Evolutionary conservation across 2,113 vertebrate species (phyloP).

Genomic region (Scolopax mira): DNA sequence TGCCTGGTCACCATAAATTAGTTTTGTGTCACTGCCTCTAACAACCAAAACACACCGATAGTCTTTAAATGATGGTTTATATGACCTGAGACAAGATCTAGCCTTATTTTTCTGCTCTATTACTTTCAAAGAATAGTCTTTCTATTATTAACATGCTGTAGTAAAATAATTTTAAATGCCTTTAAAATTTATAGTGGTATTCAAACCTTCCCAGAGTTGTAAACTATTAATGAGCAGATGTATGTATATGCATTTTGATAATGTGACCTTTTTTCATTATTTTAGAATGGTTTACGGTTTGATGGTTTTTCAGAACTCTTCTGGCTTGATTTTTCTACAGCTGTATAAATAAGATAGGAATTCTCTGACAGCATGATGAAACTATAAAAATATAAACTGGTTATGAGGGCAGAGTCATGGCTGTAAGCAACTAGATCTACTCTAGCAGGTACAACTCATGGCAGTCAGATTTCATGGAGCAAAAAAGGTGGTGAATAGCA

Average conservation of each 20-base stretch:
- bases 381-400: not conserved
- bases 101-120: constrained; percentile 37
- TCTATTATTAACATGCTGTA: not conserved
- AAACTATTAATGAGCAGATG: not conserved
- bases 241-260: not conserved
- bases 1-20: constrained; percentile 39
- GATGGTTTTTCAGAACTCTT: not conserved
- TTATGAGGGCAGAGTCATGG: not conserved
- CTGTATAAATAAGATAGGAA: constrained; percentile 14
- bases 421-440: not conserved
- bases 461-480: not conserved
- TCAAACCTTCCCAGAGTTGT: not conserved
- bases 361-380: not conserved
- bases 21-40: constrained; percentile 43
- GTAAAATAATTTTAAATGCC: constrained; percentile 9
- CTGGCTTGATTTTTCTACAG: not conserved
- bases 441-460: not conserved
- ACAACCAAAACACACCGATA: constrained; percentile 35
- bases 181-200: not conserved
- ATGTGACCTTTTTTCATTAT: not conserved
- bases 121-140: constrained; percentile 21
- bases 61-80: constrained; percentile 36
- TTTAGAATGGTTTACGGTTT: not conserved
- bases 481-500: not conserved
- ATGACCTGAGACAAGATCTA: constrained; percentile 20